Conservation (phyloP, 2,888 invertebrate species). For the Ophioninae sp. region DNA sequence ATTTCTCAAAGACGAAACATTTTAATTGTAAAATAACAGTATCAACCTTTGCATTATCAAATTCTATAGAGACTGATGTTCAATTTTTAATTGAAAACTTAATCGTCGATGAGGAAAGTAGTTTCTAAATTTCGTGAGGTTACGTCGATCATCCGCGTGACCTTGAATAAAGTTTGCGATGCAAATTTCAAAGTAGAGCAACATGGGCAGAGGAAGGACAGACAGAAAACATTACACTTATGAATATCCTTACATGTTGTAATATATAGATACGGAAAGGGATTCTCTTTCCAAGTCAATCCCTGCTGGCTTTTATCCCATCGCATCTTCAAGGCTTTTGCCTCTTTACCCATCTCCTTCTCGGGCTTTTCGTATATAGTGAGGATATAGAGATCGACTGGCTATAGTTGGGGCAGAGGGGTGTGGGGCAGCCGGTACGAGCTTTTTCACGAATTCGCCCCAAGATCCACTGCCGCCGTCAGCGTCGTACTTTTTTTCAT, state of each 20-base stretch:
- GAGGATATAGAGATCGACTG: slow-evolving; percentile 46
- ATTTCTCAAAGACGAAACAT: no score
- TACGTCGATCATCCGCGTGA: no score
- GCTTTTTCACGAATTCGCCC: slow-evolving; percentile 56
- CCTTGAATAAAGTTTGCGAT: neutral
- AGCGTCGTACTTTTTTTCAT: slow-evolving; percentile 20
- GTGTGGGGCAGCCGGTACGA: slow-evolving; percentile 24
- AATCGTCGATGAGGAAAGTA: no score
- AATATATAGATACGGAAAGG: slow-evolving; percentile 30
- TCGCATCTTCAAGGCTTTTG: slow-evolving; percentile 51
- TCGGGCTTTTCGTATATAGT: slow-evolving; percentile 18
- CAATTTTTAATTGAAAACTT: no score
- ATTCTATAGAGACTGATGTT: no score
- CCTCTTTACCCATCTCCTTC: slow-evolving; percentile 37
- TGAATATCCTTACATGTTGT: neutral
- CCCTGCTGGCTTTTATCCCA: slow-evolving; percentile 57
- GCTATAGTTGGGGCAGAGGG: slow-evolving; percentile 15
- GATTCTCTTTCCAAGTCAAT: slow-evolving; percentile 45
- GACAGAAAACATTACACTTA: neutral
- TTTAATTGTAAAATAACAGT: no score
- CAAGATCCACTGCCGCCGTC: slow-evolving; percentile 45
- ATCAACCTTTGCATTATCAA: no score
- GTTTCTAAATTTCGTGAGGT: no score
- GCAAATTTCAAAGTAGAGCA: neutral
- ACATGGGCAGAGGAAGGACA: neutral